A percentile compares a stretch with the other conserved stretches of the same genome.
Evolutionary conservation across 2,113 vertebrate genomes (phyloP).

Genomic region (Myotis brandtii): DNA sequence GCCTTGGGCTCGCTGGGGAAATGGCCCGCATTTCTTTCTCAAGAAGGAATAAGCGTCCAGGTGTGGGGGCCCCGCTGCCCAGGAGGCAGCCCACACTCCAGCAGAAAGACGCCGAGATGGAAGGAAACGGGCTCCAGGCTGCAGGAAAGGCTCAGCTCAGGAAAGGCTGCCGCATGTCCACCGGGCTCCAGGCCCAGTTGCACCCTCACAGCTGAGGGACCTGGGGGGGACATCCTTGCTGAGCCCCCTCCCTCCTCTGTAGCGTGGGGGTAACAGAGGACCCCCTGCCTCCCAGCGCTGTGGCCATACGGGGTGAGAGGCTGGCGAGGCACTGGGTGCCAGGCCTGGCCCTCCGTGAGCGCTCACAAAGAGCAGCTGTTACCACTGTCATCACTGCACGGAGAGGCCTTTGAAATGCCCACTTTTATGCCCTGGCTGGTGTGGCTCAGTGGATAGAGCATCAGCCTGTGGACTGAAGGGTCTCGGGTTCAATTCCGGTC

Average conservation of each 20-base stretch:
- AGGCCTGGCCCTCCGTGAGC: too few relatives aligned
- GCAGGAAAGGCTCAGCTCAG: neutral
- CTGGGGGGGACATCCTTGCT: accelerated
- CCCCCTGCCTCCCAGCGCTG: accelerated
- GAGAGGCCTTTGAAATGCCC: neutral
- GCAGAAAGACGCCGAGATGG: accelerated
- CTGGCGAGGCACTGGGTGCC: too few relatives aligned
- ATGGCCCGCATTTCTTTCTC: neutral
- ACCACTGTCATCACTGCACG: accelerated
- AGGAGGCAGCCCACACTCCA: neutral
- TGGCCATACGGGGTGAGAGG: accelerated
- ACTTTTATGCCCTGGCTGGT: neutral
- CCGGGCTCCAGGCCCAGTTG: neutral
- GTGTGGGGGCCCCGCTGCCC: neutral
- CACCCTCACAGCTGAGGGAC: too few relatives aligned
- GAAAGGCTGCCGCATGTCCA: accelerated
- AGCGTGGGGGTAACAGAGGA: too few relatives aligned
- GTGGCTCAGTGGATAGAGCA: too few relatives aligned
- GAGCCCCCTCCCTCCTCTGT: neutral
- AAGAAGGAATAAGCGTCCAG: neutral
- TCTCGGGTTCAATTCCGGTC: too few relatives aligned
- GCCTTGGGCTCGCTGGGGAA: neutral
- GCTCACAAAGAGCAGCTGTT: accelerated
- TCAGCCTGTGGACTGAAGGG: too few relatives aligned
- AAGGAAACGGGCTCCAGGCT: accelerated